Base-by-base conservation (phyloP, 2,888 invertebrate genomes). In the Rotaria sp. region DNA sequence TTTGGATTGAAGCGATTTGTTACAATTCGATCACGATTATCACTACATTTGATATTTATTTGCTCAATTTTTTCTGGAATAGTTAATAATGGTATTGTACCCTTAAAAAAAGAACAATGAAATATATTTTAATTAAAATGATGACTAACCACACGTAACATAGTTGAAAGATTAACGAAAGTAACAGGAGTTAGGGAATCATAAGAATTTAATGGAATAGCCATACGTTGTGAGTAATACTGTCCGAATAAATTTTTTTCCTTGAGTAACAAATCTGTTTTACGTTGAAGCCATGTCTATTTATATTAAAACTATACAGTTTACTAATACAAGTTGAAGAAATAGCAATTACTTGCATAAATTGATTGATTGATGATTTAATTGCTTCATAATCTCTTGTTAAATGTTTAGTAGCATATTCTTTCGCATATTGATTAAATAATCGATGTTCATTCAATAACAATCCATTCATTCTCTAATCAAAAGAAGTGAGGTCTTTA, bases 381-480 rank as follows among this genome's bases (percentile, higher is more conserved):
- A 45, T 26, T 45, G 41, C 10, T n/a, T 80, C 80, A n/a, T 80
- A 80, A n/a, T 80, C 80, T 80, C 41, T 45, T 7, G 11, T 80
- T n/a, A 45, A 8, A 45, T 80, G 41, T n/a, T 80, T 45, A 0
- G 7, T 35, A 26, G 80, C 80, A 45, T 80, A 80, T 41, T 80
- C 80, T 80, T 80, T 80, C 0, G 80, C 80, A 80, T 15, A 45
- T 80, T 80, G 26, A 15, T 80, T 80, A n/a, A 80, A 80, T n/a
- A 80, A n/a, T 80, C 80, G 80, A 80, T 80, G 80, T 80, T 80
- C 80, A 45, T 80, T 80, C 45, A 80, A 18, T n/a, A 80, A 45
- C 4, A 80, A 45, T 13, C 80, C 80, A n/a, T 80, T 80, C 80
- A 80, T 80, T n/a, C 80, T 24, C 80, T 80, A n/a, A n/a, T 10